phyloP scores from a whole-genome alignment of 2,888 invertebrate genomes.

The Lasioglossum malachurum region DNA sequence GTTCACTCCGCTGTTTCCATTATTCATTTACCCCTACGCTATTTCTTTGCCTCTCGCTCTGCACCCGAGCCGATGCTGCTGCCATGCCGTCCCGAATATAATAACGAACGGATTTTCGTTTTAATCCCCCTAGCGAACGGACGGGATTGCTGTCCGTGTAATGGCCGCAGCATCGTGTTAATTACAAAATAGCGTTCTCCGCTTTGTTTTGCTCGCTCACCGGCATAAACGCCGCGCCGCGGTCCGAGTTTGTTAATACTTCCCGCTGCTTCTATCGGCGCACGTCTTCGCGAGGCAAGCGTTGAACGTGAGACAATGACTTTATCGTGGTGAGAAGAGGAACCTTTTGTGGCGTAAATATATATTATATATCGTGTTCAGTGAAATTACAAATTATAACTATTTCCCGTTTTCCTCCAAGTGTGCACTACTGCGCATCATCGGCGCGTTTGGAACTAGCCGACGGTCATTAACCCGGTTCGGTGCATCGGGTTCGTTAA shows the following conservation, averaged over 20 bases:
- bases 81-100: not conserved
- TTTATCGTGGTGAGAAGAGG: no score
- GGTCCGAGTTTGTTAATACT: not conserved
- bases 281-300: not conserved
- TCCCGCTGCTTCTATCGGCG: not conserved
- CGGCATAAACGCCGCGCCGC: not conserved
- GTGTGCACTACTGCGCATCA: not conserved
- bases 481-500: not conserved
- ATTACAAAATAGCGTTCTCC: not conserved
- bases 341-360: no score
- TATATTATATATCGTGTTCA: no score
- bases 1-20: slow-evolving; percentile 32
- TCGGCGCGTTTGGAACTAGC: not conserved
- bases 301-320: no score
- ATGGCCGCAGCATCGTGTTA: not conserved
- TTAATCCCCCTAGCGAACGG: not conserved
- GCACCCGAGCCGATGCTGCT: not conserved
- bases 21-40: slow-evolving; percentile 37
- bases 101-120: slow-evolving; percentile 26
- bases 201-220: not conserved
- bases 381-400: no score
- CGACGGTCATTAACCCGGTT: not conserved
- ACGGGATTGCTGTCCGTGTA: slow-evolving; percentile 3
- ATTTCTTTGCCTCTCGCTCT: slow-evolving; percentile 1
- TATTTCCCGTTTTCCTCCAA: no score